A percentile compares a stretch with the other conserved stretches of the same genome.
These are phyloP conservation scores for Sinopyrophorus schimmeli DNA, from an alignment of 2,888 invertebrate genomes.

Conservation along the genomic window DNA sequence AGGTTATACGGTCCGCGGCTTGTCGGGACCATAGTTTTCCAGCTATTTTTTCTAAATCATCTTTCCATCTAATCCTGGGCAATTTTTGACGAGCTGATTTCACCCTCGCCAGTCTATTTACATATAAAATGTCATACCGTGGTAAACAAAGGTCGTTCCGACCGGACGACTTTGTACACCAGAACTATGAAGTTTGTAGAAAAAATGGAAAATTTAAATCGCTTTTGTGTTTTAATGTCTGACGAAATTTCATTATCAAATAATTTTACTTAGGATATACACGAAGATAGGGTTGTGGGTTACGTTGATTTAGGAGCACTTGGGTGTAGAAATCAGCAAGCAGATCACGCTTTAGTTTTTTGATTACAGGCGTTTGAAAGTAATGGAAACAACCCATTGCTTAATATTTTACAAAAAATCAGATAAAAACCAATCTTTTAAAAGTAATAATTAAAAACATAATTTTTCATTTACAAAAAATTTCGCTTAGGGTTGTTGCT, in stretches of 20 bases:
- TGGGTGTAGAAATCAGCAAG: constrained; percentile 11
- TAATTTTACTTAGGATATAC: neutral
- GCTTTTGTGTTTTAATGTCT: constrained; percentile 20
- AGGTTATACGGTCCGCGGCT: too few species aligned
- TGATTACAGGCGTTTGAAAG: neutral
- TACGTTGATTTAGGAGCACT: constrained; percentile 22
- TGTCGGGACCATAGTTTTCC: too few species aligned
- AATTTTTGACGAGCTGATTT: too few species aligned
- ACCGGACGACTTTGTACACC: too few species aligned
- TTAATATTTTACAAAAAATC: constrained; percentile 4
- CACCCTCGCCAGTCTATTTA: too few species aligned
- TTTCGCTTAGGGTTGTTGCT: neutral
- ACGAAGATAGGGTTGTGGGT: constrained; percentile 18
- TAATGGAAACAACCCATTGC: constrained; percentile 6
- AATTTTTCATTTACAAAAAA: neutral
- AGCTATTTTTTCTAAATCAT: too few species aligned
- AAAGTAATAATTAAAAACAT: neutral
- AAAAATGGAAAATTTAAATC: neutral
- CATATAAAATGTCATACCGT: too few species aligned
- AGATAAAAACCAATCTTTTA: neutral
- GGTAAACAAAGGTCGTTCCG: too few species aligned
- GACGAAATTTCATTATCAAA: constrained; percentile 27
- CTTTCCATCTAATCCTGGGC: too few species aligned
- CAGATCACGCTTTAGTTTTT: constrained; percentile 28
- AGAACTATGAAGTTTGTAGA: too few species aligned